Conservation (phyloP, 1,140 invertebrate species). For the Drosophila chauvacae region DNA sequence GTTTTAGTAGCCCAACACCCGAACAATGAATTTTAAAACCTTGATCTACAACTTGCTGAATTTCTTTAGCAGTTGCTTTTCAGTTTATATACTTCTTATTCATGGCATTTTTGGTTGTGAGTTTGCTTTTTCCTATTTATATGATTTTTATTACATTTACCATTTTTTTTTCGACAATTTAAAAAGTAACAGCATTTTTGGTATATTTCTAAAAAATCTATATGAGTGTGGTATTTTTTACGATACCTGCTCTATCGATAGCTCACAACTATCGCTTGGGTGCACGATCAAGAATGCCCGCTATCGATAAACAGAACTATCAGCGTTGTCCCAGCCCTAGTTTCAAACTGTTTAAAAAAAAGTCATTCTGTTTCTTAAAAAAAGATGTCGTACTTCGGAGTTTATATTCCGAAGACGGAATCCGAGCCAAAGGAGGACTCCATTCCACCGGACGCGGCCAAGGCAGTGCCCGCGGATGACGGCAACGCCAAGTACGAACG, state of each 20-base stretch:
- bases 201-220: no score
- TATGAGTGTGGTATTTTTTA: no score
- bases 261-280: neutral
- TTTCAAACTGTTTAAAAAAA: conserved; percentile 15
- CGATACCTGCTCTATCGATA: neutral
- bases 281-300: neutral
- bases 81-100: neutral
- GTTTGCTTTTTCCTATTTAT: neutral
- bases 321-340: conserved; percentile 15
- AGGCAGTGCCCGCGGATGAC: neutral
- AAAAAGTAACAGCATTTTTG: neutral
- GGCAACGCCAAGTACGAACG: conserved; percentile 18
- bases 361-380: conserved; percentile 5
- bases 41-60: neutral
- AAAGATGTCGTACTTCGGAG: conserved; percentile 17
- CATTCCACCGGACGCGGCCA: neutral
- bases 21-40: no score
- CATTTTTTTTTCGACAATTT: neutral
- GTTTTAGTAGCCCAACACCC: no score
- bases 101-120: neutral
- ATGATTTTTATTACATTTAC: neutral
- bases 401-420: conserved; percentile 20
- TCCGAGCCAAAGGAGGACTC: neutral
- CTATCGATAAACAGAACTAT: conserved; percentile 1
- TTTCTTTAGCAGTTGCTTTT: neutral